A percentile compares a stretch with the other conserved stretches of the same genome.
These are phyloP conservation scores for Aspidiotus destructor DNA, from an alignment of 2,888 invertebrate genomes.

Conservation along the genomic window DNA sequence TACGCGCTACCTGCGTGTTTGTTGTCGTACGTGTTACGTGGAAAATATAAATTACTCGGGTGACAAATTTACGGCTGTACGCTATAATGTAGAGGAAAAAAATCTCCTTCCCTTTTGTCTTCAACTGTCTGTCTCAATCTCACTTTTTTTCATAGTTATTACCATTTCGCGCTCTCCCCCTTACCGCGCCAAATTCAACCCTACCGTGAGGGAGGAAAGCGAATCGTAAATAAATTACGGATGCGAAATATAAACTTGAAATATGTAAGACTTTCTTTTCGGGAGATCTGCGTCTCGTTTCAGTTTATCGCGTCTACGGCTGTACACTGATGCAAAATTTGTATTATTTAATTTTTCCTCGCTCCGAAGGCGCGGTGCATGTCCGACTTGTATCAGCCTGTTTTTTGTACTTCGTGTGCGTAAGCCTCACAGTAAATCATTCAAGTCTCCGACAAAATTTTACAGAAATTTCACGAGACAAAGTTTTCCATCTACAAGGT, in stretches of 20 bases:
- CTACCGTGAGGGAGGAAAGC: not conserved
- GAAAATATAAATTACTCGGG: conserved; percentile 2
- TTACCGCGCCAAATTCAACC: not conserved
- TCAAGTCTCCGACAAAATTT: too few species aligned
- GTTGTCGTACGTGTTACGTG: too few species aligned
- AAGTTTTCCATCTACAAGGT: too few species aligned
- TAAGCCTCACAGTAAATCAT: too few species aligned
- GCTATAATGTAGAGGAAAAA: not conserved
- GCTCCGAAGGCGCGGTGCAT: too few species aligned
- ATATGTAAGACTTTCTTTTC: not conserved
- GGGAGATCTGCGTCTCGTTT: too few species aligned
- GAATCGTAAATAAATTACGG: conserved; percentile 1
- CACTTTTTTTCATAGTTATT: not conserved
- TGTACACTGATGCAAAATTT: too few species aligned
- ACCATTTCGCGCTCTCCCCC: not conserved
- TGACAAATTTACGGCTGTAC: conserved; percentile 2
- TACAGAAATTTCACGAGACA: too few species aligned
- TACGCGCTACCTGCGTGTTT: not conserved
- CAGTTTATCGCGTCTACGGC: too few species aligned
- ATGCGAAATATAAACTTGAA: not conserved
- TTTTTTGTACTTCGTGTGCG: too few species aligned
- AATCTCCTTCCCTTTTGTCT: not conserved
- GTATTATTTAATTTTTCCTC: too few species aligned
- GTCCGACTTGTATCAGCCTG: too few species aligned
- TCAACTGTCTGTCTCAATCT: not conserved